These are phyloP conservation scores for Porites lutea DNA, from an alignment of 64 coral and sea anemone species.

Conservation along the genomic window DNA sequence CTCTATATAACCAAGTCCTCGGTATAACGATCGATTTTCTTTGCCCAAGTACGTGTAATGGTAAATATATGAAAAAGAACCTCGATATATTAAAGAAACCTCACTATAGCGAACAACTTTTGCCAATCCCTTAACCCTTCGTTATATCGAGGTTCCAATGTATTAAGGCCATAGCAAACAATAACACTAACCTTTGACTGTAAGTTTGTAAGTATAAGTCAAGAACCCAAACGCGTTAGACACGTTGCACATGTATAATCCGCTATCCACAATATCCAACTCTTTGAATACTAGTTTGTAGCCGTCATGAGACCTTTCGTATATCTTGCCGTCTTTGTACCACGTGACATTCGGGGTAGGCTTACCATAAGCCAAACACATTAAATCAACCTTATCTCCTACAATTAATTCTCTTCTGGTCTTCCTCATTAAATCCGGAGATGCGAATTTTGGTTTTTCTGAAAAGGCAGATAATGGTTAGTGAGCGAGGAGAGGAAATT, in stretches of 20 bases:
- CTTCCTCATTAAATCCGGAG: slow-evolving; percentile 31
- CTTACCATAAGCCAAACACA: slow-evolving; percentile 57
- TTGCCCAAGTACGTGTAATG: too few relatives aligned
- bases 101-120: neutral
- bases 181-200: slow-evolving; percentile 53
- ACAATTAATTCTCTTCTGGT: neutral
- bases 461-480: neutral
- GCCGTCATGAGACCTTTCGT: neutral
- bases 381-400: slow-evolving; percentile 21
- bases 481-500: too few relatives aligned
- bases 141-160: neutral
- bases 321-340: slow-evolving; percentile 65
- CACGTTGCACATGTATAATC: slow-evolving; percentile 71
- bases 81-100: too few relatives aligned
- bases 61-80: too few relatives aligned
- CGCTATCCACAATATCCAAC: slow-evolving; percentile 21
- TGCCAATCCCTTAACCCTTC: neutral
- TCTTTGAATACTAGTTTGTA: slow-evolving; percentile 39
- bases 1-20: too few relatives aligned
- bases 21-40: too few relatives aligned
- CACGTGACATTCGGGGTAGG: slow-evolving; percentile 67
- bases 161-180: neutral
- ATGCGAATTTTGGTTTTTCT: slow-evolving; percentile 65
- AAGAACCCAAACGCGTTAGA: slow-evolving; percentile 67
- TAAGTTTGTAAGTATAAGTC: slow-evolving; percentile 46